Base-by-base conservation (phyloP, 2,888 invertebrate species). In the Drosophila histrio region DNA sequence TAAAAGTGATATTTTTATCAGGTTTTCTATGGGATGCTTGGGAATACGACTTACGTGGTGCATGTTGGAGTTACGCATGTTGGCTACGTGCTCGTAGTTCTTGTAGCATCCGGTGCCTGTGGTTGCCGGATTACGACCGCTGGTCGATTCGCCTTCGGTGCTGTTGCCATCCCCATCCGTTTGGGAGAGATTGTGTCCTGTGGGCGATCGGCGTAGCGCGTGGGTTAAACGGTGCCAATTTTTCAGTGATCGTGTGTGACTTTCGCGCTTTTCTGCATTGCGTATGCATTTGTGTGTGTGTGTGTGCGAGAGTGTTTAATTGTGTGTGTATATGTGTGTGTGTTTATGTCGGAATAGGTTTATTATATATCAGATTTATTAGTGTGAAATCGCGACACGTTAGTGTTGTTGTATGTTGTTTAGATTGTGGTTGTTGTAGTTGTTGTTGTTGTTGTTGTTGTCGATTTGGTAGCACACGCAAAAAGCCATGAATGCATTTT, bases 151-250 rank as follows among this genome's bases (percentile, higher is more conserved):
- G 70, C 93, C 93, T 53, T 93, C 93, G 89, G 96, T 94, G 92
- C 96, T 97, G 93, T 95, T 96, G 89, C 95, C 96, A 92, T 97
- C 97, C 90, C 95, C 96, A 92, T 97, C 97, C 91, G 94, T 95
- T 93, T 96, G 96, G 92, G 97, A 96, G 94, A 96, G 94, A 94
- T 97, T 96, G 94, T 97, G 97, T 94, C 97, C 97, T 96, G 94
- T 91, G 91, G 91, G 91, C 90, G 90, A 91, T 87, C 91, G 91
- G 89, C 92, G 92, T 90, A 92, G 90, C 91, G 92, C 91, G 90
- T 92, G 90, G 87, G 91, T 92, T 91, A 92, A 90, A 89, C 92
- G 91, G 88, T 91, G 91, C 92, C 92, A 92, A 91, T 92, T 92
- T 89, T 90, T 91, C 75, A 91, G 88, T 80, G 91, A 91, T 90